phyloP scores from a whole-genome alignment of 2,113 vertebrate genomes.

The Thalassarche chlororhynchos region DNA sequence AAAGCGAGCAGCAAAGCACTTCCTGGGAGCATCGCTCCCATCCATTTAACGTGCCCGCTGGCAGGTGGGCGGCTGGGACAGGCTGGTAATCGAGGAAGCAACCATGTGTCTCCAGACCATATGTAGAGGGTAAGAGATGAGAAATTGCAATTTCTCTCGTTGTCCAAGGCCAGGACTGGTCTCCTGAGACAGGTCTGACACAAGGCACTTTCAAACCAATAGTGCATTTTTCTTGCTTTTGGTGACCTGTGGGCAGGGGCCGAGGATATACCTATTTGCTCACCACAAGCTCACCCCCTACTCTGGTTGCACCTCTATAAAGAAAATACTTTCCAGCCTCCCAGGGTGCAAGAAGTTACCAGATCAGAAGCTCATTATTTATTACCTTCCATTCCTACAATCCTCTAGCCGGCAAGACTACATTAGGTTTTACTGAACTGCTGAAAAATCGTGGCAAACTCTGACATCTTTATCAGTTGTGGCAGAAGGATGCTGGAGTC shows the following conservation, averaged over 20 bases:
- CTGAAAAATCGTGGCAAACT: not conserved
- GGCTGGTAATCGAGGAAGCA: not conserved
- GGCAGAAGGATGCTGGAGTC: not conserved
- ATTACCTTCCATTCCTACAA: not conserved
- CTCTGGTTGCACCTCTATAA: not conserved
- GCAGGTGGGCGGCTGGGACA: not conserved
- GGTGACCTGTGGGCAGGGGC: not conserved
- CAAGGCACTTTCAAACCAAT: not conserved
- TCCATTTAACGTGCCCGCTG: not conserved
- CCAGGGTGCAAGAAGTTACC: not conserved
- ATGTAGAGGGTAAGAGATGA: not conserved
- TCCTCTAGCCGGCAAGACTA: not conserved
- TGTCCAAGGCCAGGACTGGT: not conserved
- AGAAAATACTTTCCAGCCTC: not conserved
- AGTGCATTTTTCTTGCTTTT: not conserved
- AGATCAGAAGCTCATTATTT: not conserved
- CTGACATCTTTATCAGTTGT: conserved; percentile 2
- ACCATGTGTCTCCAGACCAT: conserved; percentile 31
- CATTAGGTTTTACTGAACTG: not conserved
- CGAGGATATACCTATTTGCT: not conserved
- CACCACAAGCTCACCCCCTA: not conserved
- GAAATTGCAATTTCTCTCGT: not conserved
- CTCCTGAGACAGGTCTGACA: not conserved
- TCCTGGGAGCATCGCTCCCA: not conserved
- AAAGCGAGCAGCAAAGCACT: not conserved